phyloP scores from a whole-genome alignment of 2,113 vertebrate species.

The Melospiza georgiana region DNA sequence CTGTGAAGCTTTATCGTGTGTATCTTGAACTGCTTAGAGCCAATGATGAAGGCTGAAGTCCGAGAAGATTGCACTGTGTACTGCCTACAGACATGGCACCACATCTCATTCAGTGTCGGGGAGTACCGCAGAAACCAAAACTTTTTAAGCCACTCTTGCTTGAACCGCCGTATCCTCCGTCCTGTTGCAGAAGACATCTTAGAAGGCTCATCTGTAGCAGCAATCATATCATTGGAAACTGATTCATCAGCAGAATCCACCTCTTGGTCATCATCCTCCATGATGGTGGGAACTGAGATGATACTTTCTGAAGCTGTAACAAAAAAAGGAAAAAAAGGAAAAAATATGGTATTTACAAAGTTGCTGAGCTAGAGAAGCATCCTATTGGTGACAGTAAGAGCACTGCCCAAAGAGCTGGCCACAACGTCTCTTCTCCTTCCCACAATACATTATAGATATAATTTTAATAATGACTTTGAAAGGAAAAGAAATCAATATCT shows the following conservation, averaged over 20 bases:
- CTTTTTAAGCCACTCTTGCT: conserved; percentile 97
- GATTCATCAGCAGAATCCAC: conserved; percentile 95
- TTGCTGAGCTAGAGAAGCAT: background rate
- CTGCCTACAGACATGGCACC: conserved; percentile 97
- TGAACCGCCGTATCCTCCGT: conserved; percentile 92
- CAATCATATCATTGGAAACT: conserved; percentile 86
- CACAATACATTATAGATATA: background rate
- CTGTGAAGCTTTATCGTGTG: conserved; percentile 98
- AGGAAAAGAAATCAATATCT: background rate
- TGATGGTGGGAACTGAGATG: conserved; percentile 82
- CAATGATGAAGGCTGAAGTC: conserved; percentile 95
- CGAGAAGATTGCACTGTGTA: conserved; percentile 96
- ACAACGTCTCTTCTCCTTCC: background rate
- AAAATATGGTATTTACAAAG: background rate
- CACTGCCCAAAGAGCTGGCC: background rate
- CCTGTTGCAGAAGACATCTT: conserved; percentile 82
- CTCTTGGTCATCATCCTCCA: conserved; percentile 94
- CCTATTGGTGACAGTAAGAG: background rate
- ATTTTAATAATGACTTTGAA: background rate
- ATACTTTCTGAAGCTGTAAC: conserved; percentile 85
- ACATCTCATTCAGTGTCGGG: conserved; percentile 94
- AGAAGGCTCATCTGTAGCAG: conserved; percentile 84
- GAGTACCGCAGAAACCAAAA: conserved; percentile 98
- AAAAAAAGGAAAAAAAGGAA: background rate
- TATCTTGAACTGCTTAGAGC: conserved; percentile 98